These are phyloP conservation scores for Hippocampus zosterae DNA, from an alignment of 2,113 vertebrate genomes.

Conservation along the genomic window DNA sequence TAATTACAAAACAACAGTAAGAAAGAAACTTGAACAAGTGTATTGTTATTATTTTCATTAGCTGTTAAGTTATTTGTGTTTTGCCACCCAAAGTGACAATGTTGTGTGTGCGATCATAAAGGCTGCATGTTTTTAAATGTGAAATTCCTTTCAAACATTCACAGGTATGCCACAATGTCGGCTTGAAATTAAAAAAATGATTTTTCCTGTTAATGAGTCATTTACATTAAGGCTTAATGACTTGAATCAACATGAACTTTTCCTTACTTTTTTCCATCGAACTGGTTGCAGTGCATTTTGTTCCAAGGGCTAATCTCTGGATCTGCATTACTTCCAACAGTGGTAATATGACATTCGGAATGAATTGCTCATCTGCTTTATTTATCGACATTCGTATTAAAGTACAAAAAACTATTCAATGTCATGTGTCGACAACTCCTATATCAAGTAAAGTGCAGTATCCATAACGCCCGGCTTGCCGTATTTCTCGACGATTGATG, in stretches of 20 bases:
- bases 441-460: not conserved
- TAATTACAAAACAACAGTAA: not conserved
- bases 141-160: not conserved
- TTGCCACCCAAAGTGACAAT: not conserved
- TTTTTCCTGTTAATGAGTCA: not conserved
- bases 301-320: constrained; percentile 57
- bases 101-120: not conserved
- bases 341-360: constrained; percentile 8
- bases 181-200: not conserved
- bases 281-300: constrained; percentile 33
- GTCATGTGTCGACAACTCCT: not conserved
- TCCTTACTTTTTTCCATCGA: constrained; percentile 4
- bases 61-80: not conserved
- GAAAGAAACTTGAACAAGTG: not conserved
- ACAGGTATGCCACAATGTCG: not conserved
- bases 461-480: not conserved
- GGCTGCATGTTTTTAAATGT: not conserved
- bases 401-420: constrained; percentile 7
- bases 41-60: not conserved
- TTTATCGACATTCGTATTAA: constrained; percentile 20
- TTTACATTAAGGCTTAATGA: not conserved
- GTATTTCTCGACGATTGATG: constrained; percentile 2
- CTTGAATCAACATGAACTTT: constrained; percentile 7
- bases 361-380: constrained; percentile 18
- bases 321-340: constrained; percentile 25